Evolutionary conservation across 2,113 vertebrate species (phyloP), one percentile per base, ranked within the genome.

Genomic region (Labrus mixtus): DNA sequence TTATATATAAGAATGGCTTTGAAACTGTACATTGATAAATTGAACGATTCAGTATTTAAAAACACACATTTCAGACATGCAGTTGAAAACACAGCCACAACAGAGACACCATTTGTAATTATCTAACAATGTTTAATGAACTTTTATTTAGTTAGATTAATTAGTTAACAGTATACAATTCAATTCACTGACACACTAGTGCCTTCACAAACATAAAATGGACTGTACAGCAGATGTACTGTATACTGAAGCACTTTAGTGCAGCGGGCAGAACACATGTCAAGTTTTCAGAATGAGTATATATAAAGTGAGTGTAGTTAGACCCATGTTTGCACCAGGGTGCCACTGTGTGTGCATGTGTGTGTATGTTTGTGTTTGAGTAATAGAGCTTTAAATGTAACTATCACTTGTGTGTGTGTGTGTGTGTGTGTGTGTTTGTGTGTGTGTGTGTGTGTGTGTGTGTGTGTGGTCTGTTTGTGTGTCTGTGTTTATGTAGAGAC

Each of bases 121-220:
- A 93, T 90, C 90, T 90, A 94, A 93, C 91, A 92, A 94, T 91
- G 89, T 92, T 94, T 93, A 92, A 94, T 93, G 90, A 89, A 83
- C 85, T 91, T 93, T 92, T 92, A 92, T 91, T 93, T 87, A 87
- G 89, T 92, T 93, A 90, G 87, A 92, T 93, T 92, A 91, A 93
- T 91, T 91, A 93, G 93, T 91, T 92, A 94, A 92, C 93, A 94
- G 93, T 93, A 92, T 95, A 95, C 94, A 95, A 92, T 93, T 94
- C 86, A 94, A 93, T 88, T 92, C 93, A 95, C 94, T 79, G 91
- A 94, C 93, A 94, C 89, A 92, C 89, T 90, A 87, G 93, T 92
- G 91, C 89, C 92, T 93, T 92, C 93, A 95, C 93, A 92, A 92
- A 94, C 93, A 95, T 92, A 91, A 88, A 93, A 93, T 88, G 91